Conservation (phyloP, 1,140 invertebrate genomes). For the Odontomachus brunneus region DNA sequence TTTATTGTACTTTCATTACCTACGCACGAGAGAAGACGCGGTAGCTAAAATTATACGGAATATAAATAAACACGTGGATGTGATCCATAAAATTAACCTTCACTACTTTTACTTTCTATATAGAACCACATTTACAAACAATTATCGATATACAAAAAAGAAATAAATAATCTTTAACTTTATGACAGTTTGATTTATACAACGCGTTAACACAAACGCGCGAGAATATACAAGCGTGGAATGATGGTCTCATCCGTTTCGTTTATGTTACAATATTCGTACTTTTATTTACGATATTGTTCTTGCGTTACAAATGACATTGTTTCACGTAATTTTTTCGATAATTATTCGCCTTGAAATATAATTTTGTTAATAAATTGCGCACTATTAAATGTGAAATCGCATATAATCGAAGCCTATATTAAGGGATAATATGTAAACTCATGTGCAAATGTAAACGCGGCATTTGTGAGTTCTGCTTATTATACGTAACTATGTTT, state of each 20-base stretch:
- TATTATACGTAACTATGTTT: neutral
- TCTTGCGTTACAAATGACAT: slow-evolving; percentile 19
- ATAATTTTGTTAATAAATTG: slow-evolving; percentile 13
- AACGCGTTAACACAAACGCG: slow-evolving; percentile 1
- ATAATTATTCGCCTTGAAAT: neutral
- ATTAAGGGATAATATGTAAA: too few species aligned
- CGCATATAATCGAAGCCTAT: neutral
- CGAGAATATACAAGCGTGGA: neutral
- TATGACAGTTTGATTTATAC: neutral
- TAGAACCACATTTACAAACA: neutral
- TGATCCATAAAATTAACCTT: slow-evolving; percentile 12
- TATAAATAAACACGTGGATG: slow-evolving; percentile 32
- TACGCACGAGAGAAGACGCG: neutral
- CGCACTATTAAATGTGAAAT: neutral
- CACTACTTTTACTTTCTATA: slow-evolving; percentile 21
- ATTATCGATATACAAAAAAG: neutral
- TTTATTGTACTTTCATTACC: neutral
- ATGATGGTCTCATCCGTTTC: neutral
- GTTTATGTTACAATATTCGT: slow-evolving; percentile 29
- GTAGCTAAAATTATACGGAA: slow-evolving; percentile 18
- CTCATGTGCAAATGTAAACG: too few species aligned
- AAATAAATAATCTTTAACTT: slow-evolving; percentile 8
- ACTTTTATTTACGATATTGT: slow-evolving; percentile 14
- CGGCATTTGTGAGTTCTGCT: neutral
- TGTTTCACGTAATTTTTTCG: slow-evolving; percentile 9